Evolutionary conservation across 2,888 invertebrate species (phyloP).

Genomic region (Caradrina kadenii): DNA sequence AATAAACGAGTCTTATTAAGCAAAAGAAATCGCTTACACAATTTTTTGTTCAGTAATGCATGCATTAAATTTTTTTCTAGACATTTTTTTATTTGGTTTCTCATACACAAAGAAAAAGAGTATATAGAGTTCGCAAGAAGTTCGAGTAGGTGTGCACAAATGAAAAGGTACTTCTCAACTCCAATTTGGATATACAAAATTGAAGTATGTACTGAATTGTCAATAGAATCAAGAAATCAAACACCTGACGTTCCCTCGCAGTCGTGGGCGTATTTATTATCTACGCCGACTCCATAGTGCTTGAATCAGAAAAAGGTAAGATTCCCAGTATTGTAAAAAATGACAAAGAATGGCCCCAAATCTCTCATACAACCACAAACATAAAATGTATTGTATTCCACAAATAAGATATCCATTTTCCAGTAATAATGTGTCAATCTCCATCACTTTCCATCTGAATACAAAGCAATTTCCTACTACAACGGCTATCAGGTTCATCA

Average conservation of each 20-base stretch:
- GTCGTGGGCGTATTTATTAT: constrained; percentile 10
- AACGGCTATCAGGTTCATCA: constrained; percentile 37
- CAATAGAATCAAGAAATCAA: constrained; percentile 11
- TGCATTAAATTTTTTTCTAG: no score
- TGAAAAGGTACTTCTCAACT: neutral
- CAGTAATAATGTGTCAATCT: constrained; percentile 34
- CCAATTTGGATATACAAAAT: neutral
- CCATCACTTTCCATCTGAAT: constrained; percentile 21
- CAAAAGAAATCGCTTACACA: no score
- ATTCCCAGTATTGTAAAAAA: neutral
- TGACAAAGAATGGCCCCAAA: neutral
- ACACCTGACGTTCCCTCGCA: constrained; percentile 7
- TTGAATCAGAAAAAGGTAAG: constrained; percentile 17
- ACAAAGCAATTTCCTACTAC: constrained; percentile 29
- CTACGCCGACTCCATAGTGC: constrained; percentile 2
- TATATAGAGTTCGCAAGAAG: neutral
- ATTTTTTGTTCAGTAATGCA: no score
- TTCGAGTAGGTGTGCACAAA: neutral
- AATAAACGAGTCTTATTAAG: no score
- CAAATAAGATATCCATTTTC: constrained; percentile 11
- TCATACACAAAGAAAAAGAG: no score
- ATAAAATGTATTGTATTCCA: neutral
- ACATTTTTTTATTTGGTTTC: no score
- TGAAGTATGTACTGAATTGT: constrained; percentile 4
- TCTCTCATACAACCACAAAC: neutral